Evolutionary conservation across 2,888 invertebrate genomes (phyloP), one percentile per base, ranked within the genome.

Genomic region (Nemotelus nigrinus): DNA sequence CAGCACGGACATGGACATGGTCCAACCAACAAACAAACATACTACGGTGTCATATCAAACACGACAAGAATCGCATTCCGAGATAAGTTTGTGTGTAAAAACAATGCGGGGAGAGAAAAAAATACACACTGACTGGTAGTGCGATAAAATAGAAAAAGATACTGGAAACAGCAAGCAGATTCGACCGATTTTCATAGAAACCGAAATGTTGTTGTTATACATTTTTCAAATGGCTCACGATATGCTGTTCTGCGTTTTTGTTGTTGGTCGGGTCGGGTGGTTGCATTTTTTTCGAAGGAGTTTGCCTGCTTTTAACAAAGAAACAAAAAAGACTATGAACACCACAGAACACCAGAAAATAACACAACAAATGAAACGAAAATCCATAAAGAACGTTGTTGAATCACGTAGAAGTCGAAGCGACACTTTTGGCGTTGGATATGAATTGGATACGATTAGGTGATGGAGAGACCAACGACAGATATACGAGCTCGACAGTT

Each of bases 171-270:
- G 55, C 70, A 70, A 53, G 55, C 70, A 50, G 43, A 68, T 50
- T 68, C 25, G 7, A 70, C 55, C 25, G 55, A 70, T 70, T 70
- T 74, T 74, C 63, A 60, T 74, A 47, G 48, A 39, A 63, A 41
- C 53, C 55, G 25, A 57, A 63, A 63, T 74, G 45, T 65, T 44
- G n/a, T 48, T 50, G 67, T 50, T 63, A 63, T 47, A 60, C 68
- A 76, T 68, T 76, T 76, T 67, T 76, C 76, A 76, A 55, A 44
- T 55, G 76, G 67, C 76, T 68, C 57, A 10, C 41, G 67, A 43
- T 68, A 76, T 67, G 67, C 53, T 67, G 58, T 10, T 39, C 6
- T 10, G 25, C 10, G n/a, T 25, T 60, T 7, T 60, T 7, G 10
- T 60, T 7, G 10, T 1, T 6, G 39, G n/a, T 60, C 3, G 43